Conservation (phyloP, 1,140 invertebrate species). For the Teleopsis dalmanni region DNA sequence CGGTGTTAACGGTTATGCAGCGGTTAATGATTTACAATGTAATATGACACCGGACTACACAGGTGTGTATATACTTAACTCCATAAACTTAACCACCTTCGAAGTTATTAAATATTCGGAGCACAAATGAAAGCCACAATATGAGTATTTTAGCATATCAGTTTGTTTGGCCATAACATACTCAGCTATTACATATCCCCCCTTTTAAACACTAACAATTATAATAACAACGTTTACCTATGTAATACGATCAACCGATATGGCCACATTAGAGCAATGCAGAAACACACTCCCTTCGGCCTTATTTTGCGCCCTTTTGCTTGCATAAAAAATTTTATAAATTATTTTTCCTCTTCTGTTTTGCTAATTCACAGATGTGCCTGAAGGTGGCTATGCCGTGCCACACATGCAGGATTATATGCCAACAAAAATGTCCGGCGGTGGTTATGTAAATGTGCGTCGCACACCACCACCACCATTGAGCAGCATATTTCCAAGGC, state of each 20-base stretch:
- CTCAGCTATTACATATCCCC: too few species aligned
- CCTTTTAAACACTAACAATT: too few species aligned
- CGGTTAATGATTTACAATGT: conserved; percentile 44
- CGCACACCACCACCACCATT: conserved; percentile 43
- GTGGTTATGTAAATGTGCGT: conserved; percentile 41
- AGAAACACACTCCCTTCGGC: background rate
- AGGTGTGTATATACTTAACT: conserved; percentile 34
- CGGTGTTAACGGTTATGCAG: conserved; percentile 42
- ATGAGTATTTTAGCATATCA: too few species aligned
- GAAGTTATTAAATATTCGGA: background rate
- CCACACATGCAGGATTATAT: conserved; percentile 46
- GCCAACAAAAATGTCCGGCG: conserved; percentile 39
- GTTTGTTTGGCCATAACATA: background rate
- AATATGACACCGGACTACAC: conserved; percentile 47
- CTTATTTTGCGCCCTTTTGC: background rate
- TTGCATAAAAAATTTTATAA: background rate
- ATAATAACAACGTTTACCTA: too few species aligned
- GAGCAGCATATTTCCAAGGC: conserved; percentile 57
- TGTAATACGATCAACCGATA: too few species aligned
- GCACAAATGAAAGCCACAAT: too few species aligned
- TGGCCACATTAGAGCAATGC: too few species aligned
- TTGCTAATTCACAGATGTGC: conserved; percentile 44
- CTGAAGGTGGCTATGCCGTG: conserved; percentile 51
- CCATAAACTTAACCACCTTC: background rate
- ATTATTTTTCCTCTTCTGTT: background rate